A percentile compares a stretch with the other conserved stretches of the same genome.
These are phyloP conservation scores for Clitarchus hookeri DNA, from an alignment of 2,888 invertebrate genomes.

Conservation along the genomic window DNA sequence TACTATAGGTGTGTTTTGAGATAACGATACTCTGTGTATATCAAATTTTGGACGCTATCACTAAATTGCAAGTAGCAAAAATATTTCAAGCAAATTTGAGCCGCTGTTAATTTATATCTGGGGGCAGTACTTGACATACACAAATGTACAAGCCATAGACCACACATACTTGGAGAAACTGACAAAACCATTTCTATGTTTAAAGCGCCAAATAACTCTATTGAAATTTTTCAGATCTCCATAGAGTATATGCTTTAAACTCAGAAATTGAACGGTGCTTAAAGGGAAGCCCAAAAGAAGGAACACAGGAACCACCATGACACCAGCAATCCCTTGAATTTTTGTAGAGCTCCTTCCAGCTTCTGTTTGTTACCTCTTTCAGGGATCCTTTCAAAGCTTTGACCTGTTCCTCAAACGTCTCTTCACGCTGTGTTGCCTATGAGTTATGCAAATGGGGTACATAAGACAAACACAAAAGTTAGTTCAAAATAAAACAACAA, in stretches of 20 bases:
- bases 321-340: neutral
- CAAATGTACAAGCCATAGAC: neutral
- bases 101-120: neutral
- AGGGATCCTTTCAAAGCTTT: conserved; percentile 87
- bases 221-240: neutral
- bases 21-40: no score
- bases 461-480: conserved; percentile 33
- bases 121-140: neutral
- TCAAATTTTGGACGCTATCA: no score
- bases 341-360: neutral
- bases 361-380: conserved; percentile 81
- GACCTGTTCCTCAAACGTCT: conserved; percentile 88
- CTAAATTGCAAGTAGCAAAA: no score
- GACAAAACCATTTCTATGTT: neutral
- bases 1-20: neutral
- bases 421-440: conserved; percentile 94
- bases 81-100: neutral
- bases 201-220: neutral
- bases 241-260: neutral
- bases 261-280: neutral
- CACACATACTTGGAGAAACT: neutral
- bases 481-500: conserved; percentile 27
- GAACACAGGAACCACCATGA: neutral
- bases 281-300: conserved; percentile 31
- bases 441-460: conserved; percentile 33